phyloP scores from a whole-genome alignment of 2,797 vertebrate species.

The Garrulus glandarius region DNA sequence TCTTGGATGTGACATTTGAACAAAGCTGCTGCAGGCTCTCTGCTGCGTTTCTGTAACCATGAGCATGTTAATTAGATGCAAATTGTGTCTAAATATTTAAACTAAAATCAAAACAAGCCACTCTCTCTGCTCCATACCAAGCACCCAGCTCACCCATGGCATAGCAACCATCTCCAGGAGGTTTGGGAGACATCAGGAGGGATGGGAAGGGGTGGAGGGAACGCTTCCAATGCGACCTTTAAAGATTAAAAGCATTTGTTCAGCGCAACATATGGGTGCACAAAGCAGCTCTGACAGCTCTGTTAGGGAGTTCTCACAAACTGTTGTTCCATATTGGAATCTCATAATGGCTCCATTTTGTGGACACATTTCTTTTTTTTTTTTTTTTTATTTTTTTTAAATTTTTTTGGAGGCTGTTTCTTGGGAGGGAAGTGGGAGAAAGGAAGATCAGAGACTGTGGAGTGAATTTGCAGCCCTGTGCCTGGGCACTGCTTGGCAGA shows the following conservation, averaged over 20 bases:
- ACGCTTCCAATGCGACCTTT: not conserved
- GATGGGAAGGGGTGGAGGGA: not conserved
- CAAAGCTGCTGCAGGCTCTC: not conserved
- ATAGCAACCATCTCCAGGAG: not conserved
- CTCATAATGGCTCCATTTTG: not conserved
- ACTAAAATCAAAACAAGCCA: not conserved
- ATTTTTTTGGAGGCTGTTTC: not conserved
- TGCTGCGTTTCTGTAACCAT: not conserved
- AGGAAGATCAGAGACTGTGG: not conserved
- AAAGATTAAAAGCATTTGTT: not conserved
- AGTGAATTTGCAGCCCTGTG: not conserved
- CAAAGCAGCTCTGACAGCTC: not conserved
- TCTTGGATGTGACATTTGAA: not conserved
- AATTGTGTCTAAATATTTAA: conserved; percentile 35
- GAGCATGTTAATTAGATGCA: conserved; percentile 13
- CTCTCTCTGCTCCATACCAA: not conserved
- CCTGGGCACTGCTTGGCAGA: not conserved
- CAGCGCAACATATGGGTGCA: not conserved
- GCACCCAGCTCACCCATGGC: not conserved
- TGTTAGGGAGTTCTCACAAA: not conserved
- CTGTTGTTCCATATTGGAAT: not conserved
- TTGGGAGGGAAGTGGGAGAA: not conserved
- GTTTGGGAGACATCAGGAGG: not conserved
- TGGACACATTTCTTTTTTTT: not conserved
- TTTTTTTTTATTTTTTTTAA: not conserved